Base-by-base conservation (phyloP, 2,797 vertebrate species). In the Heterohyrax brucei region DNA sequence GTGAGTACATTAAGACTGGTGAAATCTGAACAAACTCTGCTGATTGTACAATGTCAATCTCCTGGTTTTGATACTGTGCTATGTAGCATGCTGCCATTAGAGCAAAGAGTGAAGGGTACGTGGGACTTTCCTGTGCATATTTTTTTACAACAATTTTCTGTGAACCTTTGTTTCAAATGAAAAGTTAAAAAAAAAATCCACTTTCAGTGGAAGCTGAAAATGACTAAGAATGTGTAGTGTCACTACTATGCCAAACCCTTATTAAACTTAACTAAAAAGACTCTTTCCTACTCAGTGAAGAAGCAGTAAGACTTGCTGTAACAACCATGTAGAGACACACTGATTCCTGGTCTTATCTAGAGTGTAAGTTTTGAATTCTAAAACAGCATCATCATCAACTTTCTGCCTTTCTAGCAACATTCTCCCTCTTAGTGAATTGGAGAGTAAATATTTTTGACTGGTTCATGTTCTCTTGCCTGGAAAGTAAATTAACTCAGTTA, bases 111-210 rank as follows among this genome's bases (percentile, higher is more conserved):
- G n/a, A 93, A 93, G 22, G 80, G 48, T 86, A n/a, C 26, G n/a
- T 75, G 56, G 70, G 30, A 81, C 30, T 24, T 75, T 50, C 44
- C 28, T 64, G 14, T 39, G 83, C 72, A 53, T 39, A 39, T 39
- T 85, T 85, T 94, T 50, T 7, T 7, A 61, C 5, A 85, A 61
- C 5, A 86, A 80, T 21, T 44, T 90, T 2, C 44, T 16, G 21
- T 79, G 66, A 79, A 18, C 50, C 64, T 90, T 87, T 90, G 68
- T 87, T 90, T 87, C 4, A 81, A 68, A 59, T 56, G 30, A 89
- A 90, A 85, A 73, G 53, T 46, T 61, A 5, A 61, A 61, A 21
- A 61, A 21, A 61, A 61, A 61, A 21, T 61, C 59, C 18, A 21
- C 19, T 61, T 83, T 68, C 39, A 70, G 13, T 80, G 7, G 70